Evolutionary conservation across 2,888 invertebrate species (phyloP), one percentile per base, ranked within the genome.

Genomic region (Metalampra italica): DNA sequence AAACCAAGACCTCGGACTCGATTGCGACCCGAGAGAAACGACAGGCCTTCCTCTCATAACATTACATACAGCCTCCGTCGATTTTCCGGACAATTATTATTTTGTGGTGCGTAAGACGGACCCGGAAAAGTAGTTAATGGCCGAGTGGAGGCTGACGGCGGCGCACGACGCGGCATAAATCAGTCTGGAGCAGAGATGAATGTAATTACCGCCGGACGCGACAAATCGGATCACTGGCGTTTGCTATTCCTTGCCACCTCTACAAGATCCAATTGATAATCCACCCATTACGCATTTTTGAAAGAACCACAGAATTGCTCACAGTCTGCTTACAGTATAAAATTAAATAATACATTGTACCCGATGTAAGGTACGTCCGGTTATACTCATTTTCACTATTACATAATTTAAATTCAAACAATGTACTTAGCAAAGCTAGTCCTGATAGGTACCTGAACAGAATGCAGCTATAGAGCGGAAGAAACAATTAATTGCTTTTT

Each of bases 51-150:
- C 83, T 83, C 88, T 86, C 86, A 86, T 88, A 88, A 87, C 88
- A 84, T 89, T 89, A 89, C 87, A 87, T 89, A 87, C 89, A 89
- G 89, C 82, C 84, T 78, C 71, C 67, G 81, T 67, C 83, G 81
- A 85, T 90, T 90, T 90, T 88, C 89, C 90, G 86, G 86, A 83
- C 85, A 79, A 86, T 90, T 87, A 90, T 90, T 89, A 86, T 89
- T 90, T 88, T 88, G 90, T 89, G 89, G 82, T 80, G 85, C 90
- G 90, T 90, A 83, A 89, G 86, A 78, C 73, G 73, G 71, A 66
- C 68, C 74, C 73, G 81, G 81, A 81, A 84, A 82, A 80, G 80
- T 75, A 80, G 78, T 82, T 83, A 83, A 81, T 79, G 78, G 71
- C 78, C 74, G 77, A 71, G 68, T 64, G 64, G 68, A 68, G 68